These are phyloP conservation scores for Pachyseris speciosa DNA, from an alignment of 64 coral and sea anemone genomes.

Conservation along the genomic window DNA sequence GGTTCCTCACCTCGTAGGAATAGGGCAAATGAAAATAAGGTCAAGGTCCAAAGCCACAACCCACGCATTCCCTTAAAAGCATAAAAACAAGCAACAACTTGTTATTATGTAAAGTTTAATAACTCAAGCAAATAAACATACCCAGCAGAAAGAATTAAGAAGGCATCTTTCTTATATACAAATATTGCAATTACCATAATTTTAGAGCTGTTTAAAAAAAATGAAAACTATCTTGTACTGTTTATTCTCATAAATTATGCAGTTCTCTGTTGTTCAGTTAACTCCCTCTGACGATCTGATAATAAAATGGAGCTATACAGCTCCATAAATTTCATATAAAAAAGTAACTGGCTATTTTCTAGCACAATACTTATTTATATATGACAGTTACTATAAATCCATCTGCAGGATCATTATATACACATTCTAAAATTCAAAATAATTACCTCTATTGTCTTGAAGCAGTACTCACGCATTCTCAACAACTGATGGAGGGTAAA, in stretches of 20 bases:
- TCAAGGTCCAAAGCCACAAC: conserved; percentile 59
- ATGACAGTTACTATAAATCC: no score
- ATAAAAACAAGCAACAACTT: not conserved
- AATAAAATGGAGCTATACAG: not conserved
- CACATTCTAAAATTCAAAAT: not conserved
- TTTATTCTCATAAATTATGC: not conserved
- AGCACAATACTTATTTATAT: not conserved
- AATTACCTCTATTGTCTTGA: conserved; percentile 50
- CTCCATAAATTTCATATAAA: not conserved
- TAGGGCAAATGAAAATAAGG: conserved; percentile 68
- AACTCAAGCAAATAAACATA: not conserved
- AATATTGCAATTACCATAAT: not conserved
- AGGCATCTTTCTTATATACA: not conserved
- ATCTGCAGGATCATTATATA: not conserved
- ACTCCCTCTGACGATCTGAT: not conserved
- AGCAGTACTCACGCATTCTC: conserved; percentile 28
- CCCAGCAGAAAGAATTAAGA: not conserved
- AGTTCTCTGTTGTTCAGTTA: not conserved
- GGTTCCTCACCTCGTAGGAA: conserved; percentile 75
- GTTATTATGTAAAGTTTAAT: not conserved
- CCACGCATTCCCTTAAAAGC: conserved; percentile 44
- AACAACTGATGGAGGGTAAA: conserved; percentile 13
- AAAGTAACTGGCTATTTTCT: not conserved
- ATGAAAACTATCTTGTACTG: not conserved
- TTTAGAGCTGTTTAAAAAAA: not conserved